These are phyloP conservation scores for Intellagama lesueurii DNA, from an alignment of 2,797 vertebrate species.

Conservation along the genomic window DNA sequence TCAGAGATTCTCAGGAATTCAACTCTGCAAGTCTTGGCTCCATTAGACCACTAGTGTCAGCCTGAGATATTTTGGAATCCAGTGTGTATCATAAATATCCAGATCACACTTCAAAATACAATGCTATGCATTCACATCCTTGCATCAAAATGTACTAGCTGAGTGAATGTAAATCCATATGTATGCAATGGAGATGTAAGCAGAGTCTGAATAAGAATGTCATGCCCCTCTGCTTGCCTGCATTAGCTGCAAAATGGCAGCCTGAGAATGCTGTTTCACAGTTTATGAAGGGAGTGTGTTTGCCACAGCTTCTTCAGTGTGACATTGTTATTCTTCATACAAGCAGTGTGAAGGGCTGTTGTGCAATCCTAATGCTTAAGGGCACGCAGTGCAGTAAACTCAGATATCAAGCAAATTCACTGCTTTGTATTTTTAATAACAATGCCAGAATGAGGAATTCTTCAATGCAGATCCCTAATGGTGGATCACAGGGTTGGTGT, in stretches of 20 bases:
- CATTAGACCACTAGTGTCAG: not conserved
- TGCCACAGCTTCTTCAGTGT: not conserved
- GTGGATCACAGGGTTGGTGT: not conserved
- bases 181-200: not conserved
- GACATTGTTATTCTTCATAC: not conserved
- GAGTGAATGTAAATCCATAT: not conserved
- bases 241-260: not conserved
- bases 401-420: not conserved
- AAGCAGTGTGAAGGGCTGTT: not conserved
- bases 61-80: not conserved
- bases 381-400: not conserved
- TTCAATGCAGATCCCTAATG: not conserved
- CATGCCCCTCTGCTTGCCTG: too few relatives aligned
- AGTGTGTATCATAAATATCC: not conserved
- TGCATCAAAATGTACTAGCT: not conserved
- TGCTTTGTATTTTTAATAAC: constrained; percentile 1
- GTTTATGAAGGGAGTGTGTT: not conserved
- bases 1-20: too few relatives aligned
- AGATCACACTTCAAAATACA: not conserved
- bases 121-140: not conserved
- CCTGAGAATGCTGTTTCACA: not conserved
- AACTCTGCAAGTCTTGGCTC: too few relatives aligned
- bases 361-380: not conserved
- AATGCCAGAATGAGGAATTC: not conserved
- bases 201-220: not conserved